phyloP scores from a whole-genome alignment of 2,797 vertebrate genomes.

The Rhabdomys pumilio region DNA sequence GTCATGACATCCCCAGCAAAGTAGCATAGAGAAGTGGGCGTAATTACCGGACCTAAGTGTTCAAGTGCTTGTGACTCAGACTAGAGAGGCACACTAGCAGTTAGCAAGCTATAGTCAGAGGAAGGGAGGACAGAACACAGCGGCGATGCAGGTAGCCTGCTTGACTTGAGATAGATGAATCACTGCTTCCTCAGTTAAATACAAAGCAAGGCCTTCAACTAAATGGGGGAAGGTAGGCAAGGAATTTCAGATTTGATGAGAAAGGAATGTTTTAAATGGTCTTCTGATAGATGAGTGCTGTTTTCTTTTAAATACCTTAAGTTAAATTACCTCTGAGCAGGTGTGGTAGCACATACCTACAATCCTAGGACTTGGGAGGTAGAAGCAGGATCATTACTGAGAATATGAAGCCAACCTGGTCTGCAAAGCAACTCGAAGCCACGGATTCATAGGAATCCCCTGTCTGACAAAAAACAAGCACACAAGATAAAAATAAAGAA shows the following conservation, averaged over 20 bases:
- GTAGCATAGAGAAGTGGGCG: background rate
- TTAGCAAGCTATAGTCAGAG: background rate
- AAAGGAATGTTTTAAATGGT: background rate
- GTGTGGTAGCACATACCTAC: background rate
- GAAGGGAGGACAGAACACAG: background rate
- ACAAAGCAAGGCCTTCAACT: background rate
- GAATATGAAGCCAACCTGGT: background rate
- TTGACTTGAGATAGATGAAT: background rate
- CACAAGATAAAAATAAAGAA: background rate
- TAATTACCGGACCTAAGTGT: background rate
- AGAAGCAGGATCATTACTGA: background rate
- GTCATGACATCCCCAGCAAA: background rate
- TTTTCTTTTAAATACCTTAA: background rate
- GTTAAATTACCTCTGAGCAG: background rate
- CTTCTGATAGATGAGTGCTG: background rate
- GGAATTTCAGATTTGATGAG: background rate
- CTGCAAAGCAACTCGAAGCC: background rate
- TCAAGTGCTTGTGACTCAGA: background rate
- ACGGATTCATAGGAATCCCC: too few relatives aligned
- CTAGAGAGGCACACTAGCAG: background rate
- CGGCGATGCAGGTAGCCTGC: background rate
- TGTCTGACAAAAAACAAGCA: background rate
- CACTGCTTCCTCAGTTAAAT: background rate
- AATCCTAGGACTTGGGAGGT: background rate
- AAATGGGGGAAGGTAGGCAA: background rate